Conservation (phyloP, 2,113 vertebrate species). For the Rhea americana region DNA sequence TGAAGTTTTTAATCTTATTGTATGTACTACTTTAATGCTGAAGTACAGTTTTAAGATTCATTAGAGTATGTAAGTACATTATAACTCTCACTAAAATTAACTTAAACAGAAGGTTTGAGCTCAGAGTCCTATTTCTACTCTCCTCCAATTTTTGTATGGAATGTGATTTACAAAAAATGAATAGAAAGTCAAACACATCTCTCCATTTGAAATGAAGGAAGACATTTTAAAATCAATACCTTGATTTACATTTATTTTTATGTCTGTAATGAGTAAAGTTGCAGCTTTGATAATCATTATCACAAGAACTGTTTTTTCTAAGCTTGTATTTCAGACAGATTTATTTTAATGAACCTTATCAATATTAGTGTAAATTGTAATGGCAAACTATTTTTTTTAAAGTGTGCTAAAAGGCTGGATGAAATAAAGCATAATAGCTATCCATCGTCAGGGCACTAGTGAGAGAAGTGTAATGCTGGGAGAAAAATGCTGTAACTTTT, state of each 20-base stretch:
- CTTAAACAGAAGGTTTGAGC: background rate
- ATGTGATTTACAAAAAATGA: background rate
- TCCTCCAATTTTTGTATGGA: background rate
- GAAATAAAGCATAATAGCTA: background rate
- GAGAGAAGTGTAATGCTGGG: background rate
- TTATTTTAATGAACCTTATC: background rate
- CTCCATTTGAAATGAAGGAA: background rate
- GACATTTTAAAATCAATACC: background rate
- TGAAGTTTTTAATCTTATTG: background rate
- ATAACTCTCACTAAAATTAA: background rate
- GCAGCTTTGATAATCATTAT: background rate
- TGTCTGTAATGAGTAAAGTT: background rate
- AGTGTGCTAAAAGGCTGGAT: background rate
- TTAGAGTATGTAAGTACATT: background rate
- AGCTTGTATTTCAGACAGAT: background rate
- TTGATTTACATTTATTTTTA: background rate
- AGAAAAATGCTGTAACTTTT: background rate
- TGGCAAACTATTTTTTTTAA: background rate
- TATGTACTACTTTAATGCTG: background rate
- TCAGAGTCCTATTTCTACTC: background rate
- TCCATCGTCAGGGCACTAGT: background rate
- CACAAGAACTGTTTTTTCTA: background rate
- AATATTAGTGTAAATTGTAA: background rate
- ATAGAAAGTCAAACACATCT: background rate
- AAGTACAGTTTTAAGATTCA: background rate